Percentiles rank a stretch among this genome's conserved stretches.
Conservation (phyloP, 2,888 invertebrate genomes). For the Willowsia nigromaculata region DNA sequence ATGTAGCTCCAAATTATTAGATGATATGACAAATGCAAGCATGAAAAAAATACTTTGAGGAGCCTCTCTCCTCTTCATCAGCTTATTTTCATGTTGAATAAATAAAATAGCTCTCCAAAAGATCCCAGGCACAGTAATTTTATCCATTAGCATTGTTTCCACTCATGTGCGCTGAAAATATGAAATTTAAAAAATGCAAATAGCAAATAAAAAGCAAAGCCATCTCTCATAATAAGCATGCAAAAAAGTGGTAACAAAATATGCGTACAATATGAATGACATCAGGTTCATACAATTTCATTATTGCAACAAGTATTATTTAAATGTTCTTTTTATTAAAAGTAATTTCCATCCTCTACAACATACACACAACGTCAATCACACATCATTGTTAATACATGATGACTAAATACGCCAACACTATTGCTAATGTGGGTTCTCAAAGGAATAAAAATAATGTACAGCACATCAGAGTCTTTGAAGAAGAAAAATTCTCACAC, state of each 20-base stretch:
- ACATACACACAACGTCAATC: too few relatives aligned
- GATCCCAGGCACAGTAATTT: conserved; percentile 5
- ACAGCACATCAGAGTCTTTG: neutral
- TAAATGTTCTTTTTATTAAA: neutral
- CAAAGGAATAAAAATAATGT: neutral
- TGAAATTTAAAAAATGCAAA: too few relatives aligned
- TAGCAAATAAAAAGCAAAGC: too few relatives aligned
- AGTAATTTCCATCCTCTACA: neutral
- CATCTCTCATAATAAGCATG: too few relatives aligned
- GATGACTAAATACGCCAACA: neutral
- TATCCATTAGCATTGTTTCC: too few relatives aligned
- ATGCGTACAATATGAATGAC: too few relatives aligned
- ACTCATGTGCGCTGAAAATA: too few relatives aligned
- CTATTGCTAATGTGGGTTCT: neutral
- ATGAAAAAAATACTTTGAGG: neutral
- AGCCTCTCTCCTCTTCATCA: neutral
- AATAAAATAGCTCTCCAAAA: neutral
- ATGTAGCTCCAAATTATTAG: too few relatives aligned
- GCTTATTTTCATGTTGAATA: neutral
- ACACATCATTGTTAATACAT: too few relatives aligned
- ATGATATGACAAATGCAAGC: too few relatives aligned
- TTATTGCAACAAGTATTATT: neutral
- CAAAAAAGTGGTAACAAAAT: too few relatives aligned
- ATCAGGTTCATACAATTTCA: neutral
- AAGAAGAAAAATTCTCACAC: neutral